Evolutionary conservation across 2,797 vertebrate genomes (phyloP).

Genomic region (Enteromius treurensis): DNA sequence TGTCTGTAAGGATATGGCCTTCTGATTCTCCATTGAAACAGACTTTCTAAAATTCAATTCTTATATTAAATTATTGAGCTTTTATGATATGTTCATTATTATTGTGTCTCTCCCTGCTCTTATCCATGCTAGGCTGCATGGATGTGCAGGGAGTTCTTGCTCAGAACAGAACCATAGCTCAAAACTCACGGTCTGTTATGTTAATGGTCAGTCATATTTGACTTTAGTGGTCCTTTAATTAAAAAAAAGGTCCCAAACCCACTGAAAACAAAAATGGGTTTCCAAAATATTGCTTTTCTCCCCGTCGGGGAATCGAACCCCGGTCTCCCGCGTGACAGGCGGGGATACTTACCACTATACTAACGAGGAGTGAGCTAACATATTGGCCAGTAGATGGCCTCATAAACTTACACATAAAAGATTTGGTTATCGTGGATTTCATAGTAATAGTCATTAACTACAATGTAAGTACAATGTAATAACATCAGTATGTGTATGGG

Average conservation of each 20-base stretch:
- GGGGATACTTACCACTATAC: conserved; percentile 32
- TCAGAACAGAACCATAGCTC: background rate
- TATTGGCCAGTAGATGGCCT: fast-evolving
- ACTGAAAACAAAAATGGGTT: background rate
- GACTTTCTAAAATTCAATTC: too few species aligned
- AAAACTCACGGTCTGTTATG: background rate
- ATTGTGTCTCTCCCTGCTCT: too few species aligned
- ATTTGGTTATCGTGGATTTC: background rate
- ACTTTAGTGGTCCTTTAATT: background rate
- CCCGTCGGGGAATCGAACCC: conserved; percentile 28
- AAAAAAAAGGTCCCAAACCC: background rate
- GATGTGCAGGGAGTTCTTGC: too few species aligned
- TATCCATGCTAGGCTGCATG: background rate
- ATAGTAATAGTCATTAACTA: background rate
- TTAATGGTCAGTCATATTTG: background rate
- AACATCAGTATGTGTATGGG: background rate
- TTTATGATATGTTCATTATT: too few species aligned
- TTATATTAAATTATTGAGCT: too few species aligned
- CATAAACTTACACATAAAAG: background rate
- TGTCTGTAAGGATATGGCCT: too few species aligned
- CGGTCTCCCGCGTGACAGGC: conserved; percentile 16
- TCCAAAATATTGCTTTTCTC: background rate
- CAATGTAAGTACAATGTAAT: background rate
- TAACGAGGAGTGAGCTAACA: background rate
- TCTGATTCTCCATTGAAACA: too few species aligned